phyloP scores from a whole-genome alignment of 2,113 vertebrate species.

The Suricata suricatta region DNA sequence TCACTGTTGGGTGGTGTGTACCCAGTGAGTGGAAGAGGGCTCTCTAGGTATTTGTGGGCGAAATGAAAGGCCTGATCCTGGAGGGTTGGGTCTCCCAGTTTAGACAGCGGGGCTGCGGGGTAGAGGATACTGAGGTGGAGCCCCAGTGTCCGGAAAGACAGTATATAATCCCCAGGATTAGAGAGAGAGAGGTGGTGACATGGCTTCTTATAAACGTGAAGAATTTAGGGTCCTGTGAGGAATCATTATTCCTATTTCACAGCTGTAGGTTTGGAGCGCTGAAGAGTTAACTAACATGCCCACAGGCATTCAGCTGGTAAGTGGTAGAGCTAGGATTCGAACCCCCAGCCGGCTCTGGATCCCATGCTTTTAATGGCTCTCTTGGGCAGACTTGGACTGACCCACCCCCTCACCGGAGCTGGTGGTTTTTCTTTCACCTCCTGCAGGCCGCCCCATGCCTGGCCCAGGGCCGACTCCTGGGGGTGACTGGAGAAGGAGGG shows the following conservation, averaged over 20 bases:
- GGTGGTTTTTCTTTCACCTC: background rate
- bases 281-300: background rate
- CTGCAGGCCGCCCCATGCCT: background rate
- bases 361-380: fast-evolving
- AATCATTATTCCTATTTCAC: background rate
- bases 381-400: fast-evolving
- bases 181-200: background rate
- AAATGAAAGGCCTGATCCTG: background rate
- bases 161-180: background rate
- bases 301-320: background rate
- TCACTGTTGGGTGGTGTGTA: background rate
- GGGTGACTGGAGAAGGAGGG: background rate
- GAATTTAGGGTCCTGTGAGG: background rate
- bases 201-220: background rate
- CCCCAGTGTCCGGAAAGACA: background rate
- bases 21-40: background rate
- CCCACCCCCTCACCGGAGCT: background rate
- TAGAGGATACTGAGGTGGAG: background rate
- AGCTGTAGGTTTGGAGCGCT: background rate
- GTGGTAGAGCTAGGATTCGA: background rate
- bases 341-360: background rate
- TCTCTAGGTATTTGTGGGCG: background rate
- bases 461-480: background rate
- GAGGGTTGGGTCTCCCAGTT: background rate
- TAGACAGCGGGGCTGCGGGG: background rate